Percentiles rank a stretch among this genome's conserved stretches.
phyloP scores from a whole-genome alignment of 2,113 vertebrate species.

The Alosa alosa region DNA sequence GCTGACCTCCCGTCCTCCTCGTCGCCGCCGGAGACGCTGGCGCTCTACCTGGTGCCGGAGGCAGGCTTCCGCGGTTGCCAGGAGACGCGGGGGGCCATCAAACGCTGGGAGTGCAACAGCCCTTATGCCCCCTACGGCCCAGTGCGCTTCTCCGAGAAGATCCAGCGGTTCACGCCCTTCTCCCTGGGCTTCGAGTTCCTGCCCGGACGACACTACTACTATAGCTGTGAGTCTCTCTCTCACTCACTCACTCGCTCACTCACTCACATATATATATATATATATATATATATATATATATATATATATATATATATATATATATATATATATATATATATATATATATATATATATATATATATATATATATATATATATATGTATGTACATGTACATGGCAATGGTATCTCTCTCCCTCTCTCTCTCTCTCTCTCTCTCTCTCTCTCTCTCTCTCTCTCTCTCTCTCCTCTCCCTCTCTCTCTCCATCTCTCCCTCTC shows the following conservation, averaged over 20 bases:
- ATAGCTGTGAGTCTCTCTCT: slow-evolving; percentile 98
- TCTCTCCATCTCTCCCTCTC: no score
- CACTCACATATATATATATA: no score
- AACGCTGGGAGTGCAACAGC: slow-evolving; percentile 94
- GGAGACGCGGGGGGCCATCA: slow-evolving; percentile 85
- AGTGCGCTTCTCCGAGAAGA: slow-evolving; percentile 94
- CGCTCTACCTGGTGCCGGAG: slow-evolving; percentile 88
- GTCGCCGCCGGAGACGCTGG: slow-evolving; percentile 77
- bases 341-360: no score
- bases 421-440: no score
- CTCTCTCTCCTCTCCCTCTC: no score
- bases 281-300: no score
- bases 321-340: no score
- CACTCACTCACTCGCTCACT: not conserved
- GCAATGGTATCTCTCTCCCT: no score
- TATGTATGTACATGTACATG: no score
- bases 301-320: no score
- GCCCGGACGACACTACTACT: slow-evolving; percentile 90
- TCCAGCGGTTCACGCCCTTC: slow-evolving; percentile 97
- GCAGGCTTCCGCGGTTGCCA: slow-evolving; percentile 84
- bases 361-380: no score
- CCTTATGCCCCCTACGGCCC: slow-evolving; percentile 85
- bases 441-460: no score
- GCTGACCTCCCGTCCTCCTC: slow-evolving; percentile 48
- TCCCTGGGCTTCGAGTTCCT: slow-evolving; percentile 95